A percentile compares a stretch with the other conserved stretches of the same genome.
phyloP scores from a whole-genome alignment of 2,797 vertebrate species.

The Ptychobarbus kaznakovi region DNA sequence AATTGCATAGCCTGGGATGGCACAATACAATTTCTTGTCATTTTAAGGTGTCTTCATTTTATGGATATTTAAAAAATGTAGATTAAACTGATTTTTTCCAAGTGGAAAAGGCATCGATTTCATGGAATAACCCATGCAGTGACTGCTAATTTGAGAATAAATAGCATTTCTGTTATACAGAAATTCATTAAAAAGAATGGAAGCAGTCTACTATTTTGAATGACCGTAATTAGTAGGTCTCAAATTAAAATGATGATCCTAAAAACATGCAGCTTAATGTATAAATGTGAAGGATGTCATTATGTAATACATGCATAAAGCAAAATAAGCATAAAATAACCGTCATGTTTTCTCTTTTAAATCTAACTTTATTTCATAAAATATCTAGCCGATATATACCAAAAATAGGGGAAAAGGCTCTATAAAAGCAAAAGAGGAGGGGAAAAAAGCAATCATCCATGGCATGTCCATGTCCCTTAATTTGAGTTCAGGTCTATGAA shows the following conservation, averaged over 20 bases:
- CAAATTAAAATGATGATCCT: neutral
- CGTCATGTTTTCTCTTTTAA: neutral
- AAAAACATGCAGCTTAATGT: neutral
- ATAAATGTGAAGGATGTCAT: neutral
- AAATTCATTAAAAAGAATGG: neutral
- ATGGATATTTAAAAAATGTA: too few species aligned
- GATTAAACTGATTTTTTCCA: too few species aligned
- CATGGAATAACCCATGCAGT: too few species aligned
- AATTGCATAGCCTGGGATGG: too few species aligned
- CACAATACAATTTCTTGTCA: too few species aligned
- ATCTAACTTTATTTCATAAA: constrained; percentile 31
- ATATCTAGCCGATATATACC: constrained; percentile 49
- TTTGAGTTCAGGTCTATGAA: constrained; percentile 67
- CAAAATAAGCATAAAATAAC: constrained; percentile 34
- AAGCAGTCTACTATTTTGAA: neutral
- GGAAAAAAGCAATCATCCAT: constrained; percentile 71
- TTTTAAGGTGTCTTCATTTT: too few species aligned
- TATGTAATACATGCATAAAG: neutral
- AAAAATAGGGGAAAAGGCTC: constrained; percentile 48
- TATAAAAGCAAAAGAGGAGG: constrained; percentile 46
- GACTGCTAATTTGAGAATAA: neutral
- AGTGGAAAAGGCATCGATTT: too few species aligned
- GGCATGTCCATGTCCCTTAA: constrained; percentile 77
- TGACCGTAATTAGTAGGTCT: neutral
- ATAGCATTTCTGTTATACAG: neutral